Conservation (phyloP, 2,113 vertebrate genomes). For the Sorex fumeus region DNA sequence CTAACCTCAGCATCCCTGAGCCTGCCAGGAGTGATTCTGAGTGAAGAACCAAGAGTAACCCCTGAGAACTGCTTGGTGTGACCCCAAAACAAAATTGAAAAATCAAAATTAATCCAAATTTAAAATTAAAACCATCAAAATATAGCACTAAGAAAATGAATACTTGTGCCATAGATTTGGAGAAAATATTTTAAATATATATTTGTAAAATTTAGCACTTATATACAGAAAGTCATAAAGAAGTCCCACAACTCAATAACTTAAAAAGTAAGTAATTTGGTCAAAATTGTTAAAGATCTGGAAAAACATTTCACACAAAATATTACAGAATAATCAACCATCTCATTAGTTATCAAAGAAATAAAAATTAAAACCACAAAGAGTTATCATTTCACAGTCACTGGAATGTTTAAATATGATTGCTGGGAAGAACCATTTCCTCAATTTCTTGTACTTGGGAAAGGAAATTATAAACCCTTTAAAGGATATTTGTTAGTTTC, state of each 20-base stretch:
- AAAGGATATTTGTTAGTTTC: too few species aligned
- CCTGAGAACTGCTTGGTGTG: too few species aligned
- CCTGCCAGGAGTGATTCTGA: too few species aligned
- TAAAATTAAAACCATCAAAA: not conserved
- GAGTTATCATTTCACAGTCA: not conserved
- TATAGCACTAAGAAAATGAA: not conserved
- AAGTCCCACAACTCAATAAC: not conserved
- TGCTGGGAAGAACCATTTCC: not conserved
- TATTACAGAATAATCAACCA: not conserved
- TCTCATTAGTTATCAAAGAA: not conserved
- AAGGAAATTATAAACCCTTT: too few species aligned
- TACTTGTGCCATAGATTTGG: not conserved
- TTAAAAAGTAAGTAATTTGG: not conserved
- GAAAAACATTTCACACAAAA: slow-evolving; percentile 5
- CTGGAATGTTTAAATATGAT: not conserved
- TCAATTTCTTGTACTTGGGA: too few species aligned
- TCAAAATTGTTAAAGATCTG: not conserved
- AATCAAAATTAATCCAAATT: slow-evolving; percentile 13
- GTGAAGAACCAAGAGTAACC: too few species aligned
- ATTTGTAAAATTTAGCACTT: not conserved
- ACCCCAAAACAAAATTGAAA: too few species aligned
- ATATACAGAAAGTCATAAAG: slow-evolving; percentile 1
- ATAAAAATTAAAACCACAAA: slow-evolving; percentile 29
- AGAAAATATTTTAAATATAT: slow-evolving; percentile 8
- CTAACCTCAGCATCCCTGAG: too few species aligned